phyloP scores from a whole-genome alignment of 2,888 invertebrate genomes.

The Pristionchus exspectatus region DNA sequence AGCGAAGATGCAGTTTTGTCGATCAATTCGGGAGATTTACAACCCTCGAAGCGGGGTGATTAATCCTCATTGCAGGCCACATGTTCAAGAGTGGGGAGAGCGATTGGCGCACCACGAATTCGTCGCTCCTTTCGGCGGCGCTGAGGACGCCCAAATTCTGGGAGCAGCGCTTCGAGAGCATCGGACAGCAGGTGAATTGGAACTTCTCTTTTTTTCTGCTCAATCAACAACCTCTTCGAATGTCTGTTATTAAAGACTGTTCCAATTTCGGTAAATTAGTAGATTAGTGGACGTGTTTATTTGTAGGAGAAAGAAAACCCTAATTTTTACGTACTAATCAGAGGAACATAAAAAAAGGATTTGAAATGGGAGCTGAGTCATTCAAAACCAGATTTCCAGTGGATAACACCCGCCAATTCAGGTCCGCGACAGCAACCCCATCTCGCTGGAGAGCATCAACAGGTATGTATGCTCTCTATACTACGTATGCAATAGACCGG shows the following conservation, averaged over 20 bases:
- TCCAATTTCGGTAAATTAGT: no score
- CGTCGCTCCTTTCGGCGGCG: slow-evolving; percentile 77
- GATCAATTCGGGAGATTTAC: neutral
- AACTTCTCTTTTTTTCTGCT: no score
- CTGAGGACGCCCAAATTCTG: slow-evolving; percentile 78
- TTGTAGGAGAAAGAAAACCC: no score
- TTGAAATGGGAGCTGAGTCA: neutral
- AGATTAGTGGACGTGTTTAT: no score
- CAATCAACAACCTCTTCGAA: no score
- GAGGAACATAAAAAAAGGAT: no score
- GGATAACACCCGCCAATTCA: neutral
- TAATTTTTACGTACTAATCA: no score
- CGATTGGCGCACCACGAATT: slow-evolving; percentile 72
- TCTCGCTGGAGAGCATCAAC: slow-evolving; percentile 76
- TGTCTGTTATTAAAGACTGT: no score
- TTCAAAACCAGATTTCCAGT: neutral
- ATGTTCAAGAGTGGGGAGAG: slow-evolving; percentile 73
- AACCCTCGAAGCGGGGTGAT: neutral
- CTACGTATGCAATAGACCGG: no score
- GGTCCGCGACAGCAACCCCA: slow-evolving; percentile 75
- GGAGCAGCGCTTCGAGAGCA: slow-evolving; percentile 76
- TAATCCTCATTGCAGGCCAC: slow-evolving; percentile 62
- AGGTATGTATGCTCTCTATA: slow-evolving; percentile 70
- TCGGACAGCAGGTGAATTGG: slow-evolving; percentile 71
- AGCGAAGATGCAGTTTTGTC: neutral